Evolutionary conservation across 2,113 vertebrate species (phyloP), one percentile per base, ranked within the genome.

Genomic region (Pollimyrus isidori): DNA sequence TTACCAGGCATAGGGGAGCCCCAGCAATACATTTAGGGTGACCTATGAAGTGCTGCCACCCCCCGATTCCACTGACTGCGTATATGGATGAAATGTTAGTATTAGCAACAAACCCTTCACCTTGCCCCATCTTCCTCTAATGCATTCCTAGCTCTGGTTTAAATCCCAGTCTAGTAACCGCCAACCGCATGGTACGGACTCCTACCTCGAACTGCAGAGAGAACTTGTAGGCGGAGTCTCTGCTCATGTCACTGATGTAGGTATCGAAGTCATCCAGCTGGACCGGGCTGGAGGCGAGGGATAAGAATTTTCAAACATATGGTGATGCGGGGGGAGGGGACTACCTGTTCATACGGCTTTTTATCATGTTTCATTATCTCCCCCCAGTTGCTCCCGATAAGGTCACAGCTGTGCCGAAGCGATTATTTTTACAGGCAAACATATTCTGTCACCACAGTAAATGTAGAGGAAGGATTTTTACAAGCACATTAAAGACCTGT

Each of bases 141-240:
- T 7, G 35, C 3, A 48, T 46, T 84, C 6, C 80, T 84, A 5
- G 46, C 45, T 48, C 39, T 84, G 73, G 30, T 42, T 10, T 6
- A 48, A n/a, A 48, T 19, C 19, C 39, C 45, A 48, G 42, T 42
- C 42, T 30, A 87, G 26, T 4, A 21, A 19, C 10, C 4, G 7
- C 6, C n/a, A 26, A 19, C 30, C 1, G 0, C 50, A 53, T 35
- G 2, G 49, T 39, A 23, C 1, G 5, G 7, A 11, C 19, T 50
- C 91, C 94, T 92, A 99, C 98, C 97, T 99, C 98, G 91, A 99
- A 99, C 89, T 99, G 98, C 92, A 99, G 96, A 30, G 98, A 99
- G 93, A 99, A 99, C 94, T 98, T 99, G 89, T 99, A 99, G 89
- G 97, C 98, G 0, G 98, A 98, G 94, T 99, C 98, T 95, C 97